Conservation (phyloP, 2,797 vertebrate genomes). For the Propithecus perrieri region DNA sequence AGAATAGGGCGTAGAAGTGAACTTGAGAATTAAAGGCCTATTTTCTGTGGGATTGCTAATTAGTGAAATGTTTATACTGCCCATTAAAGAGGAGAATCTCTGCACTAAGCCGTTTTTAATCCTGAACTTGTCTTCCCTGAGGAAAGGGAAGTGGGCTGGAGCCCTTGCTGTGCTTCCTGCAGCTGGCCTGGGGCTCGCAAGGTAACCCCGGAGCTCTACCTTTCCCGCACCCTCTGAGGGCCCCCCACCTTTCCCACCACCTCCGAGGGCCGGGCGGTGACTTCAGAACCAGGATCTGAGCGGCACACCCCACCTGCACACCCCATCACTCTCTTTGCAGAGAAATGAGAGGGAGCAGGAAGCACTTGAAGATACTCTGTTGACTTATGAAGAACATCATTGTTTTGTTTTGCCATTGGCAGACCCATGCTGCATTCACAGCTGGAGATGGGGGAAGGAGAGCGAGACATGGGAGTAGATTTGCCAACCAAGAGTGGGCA, state of each 20-base stretch:
- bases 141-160: background rate
- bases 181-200: background rate
- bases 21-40: constrained; percentile 41
- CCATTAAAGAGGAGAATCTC: constrained; percentile 40
- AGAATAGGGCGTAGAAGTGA: background rate
- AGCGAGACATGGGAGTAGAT: background rate
- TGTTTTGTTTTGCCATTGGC: background rate
- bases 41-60: constrained; percentile 50
- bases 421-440: background rate
- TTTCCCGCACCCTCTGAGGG: fast-evolving
- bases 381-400: background rate
- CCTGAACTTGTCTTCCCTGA: background rate
- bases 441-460: background rate
- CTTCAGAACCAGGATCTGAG: fast-evolving
- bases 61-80: constrained; percentile 22
- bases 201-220: background rate
- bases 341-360: background rate
- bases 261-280: too few species aligned
- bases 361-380: background rate
- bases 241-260: too few species aligned
- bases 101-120: background rate
- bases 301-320: fast-evolving
- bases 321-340: background rate
- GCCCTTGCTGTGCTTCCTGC: background rate
- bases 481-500: background rate